These are phyloP conservation scores for Ferdinandea cuprea DNA, from an alignment of 2,888 invertebrate genomes.

Conservation along the genomic window DNA sequence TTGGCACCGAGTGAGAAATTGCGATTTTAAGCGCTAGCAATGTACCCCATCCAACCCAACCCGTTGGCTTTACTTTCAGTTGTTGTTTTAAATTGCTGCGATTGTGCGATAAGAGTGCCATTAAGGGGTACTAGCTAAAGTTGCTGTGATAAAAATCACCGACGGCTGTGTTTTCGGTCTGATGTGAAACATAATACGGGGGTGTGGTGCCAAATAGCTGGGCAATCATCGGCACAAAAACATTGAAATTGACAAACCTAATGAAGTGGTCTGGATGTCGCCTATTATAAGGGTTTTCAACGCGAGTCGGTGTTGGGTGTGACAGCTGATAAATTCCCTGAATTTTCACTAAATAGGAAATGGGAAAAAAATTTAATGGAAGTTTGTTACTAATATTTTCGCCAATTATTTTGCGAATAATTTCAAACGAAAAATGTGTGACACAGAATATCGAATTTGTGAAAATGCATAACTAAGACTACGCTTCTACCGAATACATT, in stretches of 20 bases:
- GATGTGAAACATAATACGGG: slow-evolving; percentile 21
- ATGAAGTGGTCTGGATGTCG: slow-evolving; percentile 20
- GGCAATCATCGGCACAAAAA: slow-evolving; percentile 12
- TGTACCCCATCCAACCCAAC: slow-evolving; percentile 54
- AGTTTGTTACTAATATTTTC: too few relatives aligned
- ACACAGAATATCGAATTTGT: too few relatives aligned
- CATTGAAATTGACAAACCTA: slow-evolving; percentile 21
- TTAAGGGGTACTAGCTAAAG: slow-evolving; percentile 53
- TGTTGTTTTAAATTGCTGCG: slow-evolving; percentile 58
- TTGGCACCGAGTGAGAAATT: slow-evolving; percentile 71
- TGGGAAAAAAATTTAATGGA: too few relatives aligned
- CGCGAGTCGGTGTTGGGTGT: not conserved
- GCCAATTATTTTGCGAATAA: too few relatives aligned
- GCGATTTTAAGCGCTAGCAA: slow-evolving; percentile 65
- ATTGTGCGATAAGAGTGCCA: slow-evolving; percentile 50
- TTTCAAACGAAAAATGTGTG: too few relatives aligned
- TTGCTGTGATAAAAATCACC: slow-evolving; percentile 53
- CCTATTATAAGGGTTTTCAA: not conserved
- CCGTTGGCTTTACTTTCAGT: slow-evolving; percentile 31
- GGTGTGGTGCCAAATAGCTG: slow-evolving; percentile 16
- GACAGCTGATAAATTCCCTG: not conserved
- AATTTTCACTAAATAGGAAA: too few relatives aligned
- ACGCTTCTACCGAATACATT: too few relatives aligned
- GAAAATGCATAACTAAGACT: too few relatives aligned
- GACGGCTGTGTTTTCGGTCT: slow-evolving; percentile 13